Evolutionary conservation across 2,113 vertebrate species (phyloP), one percentile per base, ranked within the genome.

Genomic region (Odobenus rosmarus): DNA sequence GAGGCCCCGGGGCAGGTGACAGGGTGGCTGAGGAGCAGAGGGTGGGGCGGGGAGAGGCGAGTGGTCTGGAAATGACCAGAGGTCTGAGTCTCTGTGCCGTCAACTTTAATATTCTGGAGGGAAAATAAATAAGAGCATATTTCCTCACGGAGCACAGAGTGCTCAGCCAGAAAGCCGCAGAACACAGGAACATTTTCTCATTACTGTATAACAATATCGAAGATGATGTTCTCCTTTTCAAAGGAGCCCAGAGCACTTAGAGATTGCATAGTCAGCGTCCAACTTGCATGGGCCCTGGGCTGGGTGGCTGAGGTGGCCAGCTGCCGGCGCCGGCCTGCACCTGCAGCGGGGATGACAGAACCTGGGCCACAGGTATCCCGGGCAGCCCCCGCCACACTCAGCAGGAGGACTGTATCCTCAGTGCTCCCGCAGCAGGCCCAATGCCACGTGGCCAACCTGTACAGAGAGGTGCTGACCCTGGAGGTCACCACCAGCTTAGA

Each of bases 181-280:
- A 84, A 74, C 24, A 42, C 57, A 53, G 92, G 89, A 76, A 95
- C 76, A 84, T 85, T 61, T 84, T 84, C 95, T 92, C 93, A 81
- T 96, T 79, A 84, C 90, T 84, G 16, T 64, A 42, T 92, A 96
- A 95, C 95, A 85, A 95, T 62, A 92, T 81, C n/a, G 88, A 51
- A 86, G 42, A 67, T 77, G 87, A 90, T 87, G 93, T n/a, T 64
- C 88, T 91, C 21, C 61, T 92, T 74, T 69, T 67, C 71, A 49
- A 18, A 82, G 86, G 59, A 88, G 88, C 83, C 90, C 90, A 61
- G 83, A 74, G 93, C 95, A 90, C 85, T 90, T 90, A 95, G 81
- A 72, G 31, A 49, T 33, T 42, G 85, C 77, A 42, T 5, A 28
- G 46, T 67, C 33, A 24, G 79, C 67, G 89, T 4, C 33, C 19